phyloP scores from a whole-genome alignment of 2,888 invertebrate species.

The Volucella zonaria region DNA sequence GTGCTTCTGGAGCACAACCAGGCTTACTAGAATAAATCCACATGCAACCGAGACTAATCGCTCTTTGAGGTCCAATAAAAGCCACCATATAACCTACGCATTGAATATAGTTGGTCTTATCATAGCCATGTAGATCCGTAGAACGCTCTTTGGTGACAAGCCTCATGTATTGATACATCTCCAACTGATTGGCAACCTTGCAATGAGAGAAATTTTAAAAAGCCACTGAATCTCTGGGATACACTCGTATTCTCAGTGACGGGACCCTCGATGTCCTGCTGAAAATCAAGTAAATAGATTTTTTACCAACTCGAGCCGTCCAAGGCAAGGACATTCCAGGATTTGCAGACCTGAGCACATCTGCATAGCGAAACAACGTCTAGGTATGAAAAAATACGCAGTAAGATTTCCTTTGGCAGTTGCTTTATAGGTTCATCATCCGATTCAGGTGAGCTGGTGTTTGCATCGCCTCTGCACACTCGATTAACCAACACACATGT shows the following conservation, averaged over 20 bases:
- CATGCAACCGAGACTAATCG: too few species aligned
- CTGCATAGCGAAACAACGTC: slow-evolving; percentile 97
- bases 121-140: too few species aligned
- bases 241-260: slow-evolving; percentile 99
- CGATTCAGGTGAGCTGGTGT: slow-evolving; percentile 82
- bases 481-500: slow-evolving; percentile 15
- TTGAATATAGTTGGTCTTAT: too few species aligned
- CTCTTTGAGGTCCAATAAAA: too few species aligned
- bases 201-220: slow-evolving; percentile 95
- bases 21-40: too few species aligned
- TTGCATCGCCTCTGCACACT: slow-evolving; percentile 75
- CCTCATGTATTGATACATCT: slow-evolving; percentile 96
- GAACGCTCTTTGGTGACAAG: too few species aligned
- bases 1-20: too few species aligned
- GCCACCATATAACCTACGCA: too few species aligned
- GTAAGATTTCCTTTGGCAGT: slow-evolving; percentile 96
- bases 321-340: slow-evolving; percentile 98
- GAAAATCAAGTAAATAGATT: slow-evolving; percentile 99
- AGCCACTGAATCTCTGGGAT: slow-evolving; percentile 97
- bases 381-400: slow-evolving; percentile 96
- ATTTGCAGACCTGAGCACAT: slow-evolving; percentile 92
- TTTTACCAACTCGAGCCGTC: slow-evolving; percentile 99
- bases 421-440: slow-evolving; percentile 85
- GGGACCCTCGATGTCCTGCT: slow-evolving; percentile 97
- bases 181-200: slow-evolving; percentile 98